Evolutionary conservation across 2,113 vertebrate genomes (phyloP).

Genomic region (Phyllostomus discolor): DNA sequence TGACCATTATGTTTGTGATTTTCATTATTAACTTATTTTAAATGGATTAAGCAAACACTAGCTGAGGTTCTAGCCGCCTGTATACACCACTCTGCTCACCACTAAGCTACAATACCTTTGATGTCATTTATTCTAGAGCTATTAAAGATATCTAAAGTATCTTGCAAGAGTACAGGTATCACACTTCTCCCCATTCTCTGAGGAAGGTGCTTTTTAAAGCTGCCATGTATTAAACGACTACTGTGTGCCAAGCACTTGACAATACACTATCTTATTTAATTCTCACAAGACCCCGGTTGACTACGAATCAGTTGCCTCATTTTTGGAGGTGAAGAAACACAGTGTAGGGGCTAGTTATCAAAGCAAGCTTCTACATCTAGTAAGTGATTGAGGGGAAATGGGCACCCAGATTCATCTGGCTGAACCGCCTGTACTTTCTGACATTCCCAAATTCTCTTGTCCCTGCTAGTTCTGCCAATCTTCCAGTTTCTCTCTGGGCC

Average conservation of each 20-base stretch:
- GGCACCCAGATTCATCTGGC: not conserved
- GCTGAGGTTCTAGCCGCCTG: not conserved
- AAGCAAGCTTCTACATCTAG: not conserved
- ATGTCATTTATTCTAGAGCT: constrained; percentile 11
- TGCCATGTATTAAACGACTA: not conserved
- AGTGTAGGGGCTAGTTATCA: not conserved
- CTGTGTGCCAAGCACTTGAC: not conserved
- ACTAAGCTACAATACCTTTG: constrained; percentile 1
- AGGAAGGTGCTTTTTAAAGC: constrained; percentile 28
- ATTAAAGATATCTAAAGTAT: not conserved
- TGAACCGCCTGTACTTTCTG: not conserved
- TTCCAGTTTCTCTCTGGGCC: not conserved
- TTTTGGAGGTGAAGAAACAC: constrained; percentile 35
- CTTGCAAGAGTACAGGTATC: not conserved
- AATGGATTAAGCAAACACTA: not conserved
- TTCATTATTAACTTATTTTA: constrained; percentile 27
- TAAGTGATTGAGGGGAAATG: not conserved
- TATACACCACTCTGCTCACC: not conserved
- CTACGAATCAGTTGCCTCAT: not conserved
- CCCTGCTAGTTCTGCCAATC: not conserved
- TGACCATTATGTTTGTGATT: not conserved
- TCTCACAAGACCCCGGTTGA: not conserved
- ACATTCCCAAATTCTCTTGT: not conserved
- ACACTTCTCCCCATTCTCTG: not conserved
- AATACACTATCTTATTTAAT: constrained; percentile 42